phyloP scores from a whole-genome alignment of 2,888 invertebrate species.

The Fragum fragum region DNA sequence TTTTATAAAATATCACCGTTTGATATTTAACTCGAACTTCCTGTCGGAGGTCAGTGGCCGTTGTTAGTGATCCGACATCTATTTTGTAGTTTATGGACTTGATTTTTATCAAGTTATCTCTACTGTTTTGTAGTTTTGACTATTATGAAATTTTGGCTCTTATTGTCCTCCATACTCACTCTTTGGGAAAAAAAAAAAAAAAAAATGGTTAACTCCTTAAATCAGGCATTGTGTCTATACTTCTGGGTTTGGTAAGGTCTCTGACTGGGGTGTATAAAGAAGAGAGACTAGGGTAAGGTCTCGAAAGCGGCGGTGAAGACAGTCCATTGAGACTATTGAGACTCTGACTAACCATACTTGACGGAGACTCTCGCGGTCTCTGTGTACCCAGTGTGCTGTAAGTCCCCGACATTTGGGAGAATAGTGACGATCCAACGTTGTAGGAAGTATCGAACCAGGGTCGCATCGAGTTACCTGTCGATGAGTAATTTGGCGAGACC shows the following conservation, averaged over 20 bases:
- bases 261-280: conserved; percentile 71
- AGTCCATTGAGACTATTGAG: conserved; percentile 67
- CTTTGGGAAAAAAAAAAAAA: too few relatives aligned
- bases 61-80: too few relatives aligned
- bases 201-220: conserved; percentile 43
- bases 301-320: conserved; percentile 63
- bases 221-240: conserved; percentile 61
- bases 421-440: conserved; percentile 60
- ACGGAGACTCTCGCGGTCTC: conserved; percentile 63
- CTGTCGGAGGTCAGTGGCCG: too few relatives aligned
- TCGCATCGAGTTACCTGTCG: conserved; percentile 63
- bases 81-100: too few relatives aligned
- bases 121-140: too few relatives aligned
- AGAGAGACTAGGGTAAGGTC: conserved; percentile 71
- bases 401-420: conserved; percentile 64
- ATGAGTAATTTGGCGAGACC: conserved; percentile 62
- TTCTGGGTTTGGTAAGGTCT: conserved; percentile 61
- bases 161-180: too few relatives aligned
- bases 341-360: conserved; percentile 65
- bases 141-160: too few relatives aligned
- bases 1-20: too few relatives aligned
- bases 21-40: too few relatives aligned
- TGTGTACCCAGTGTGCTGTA: conserved; percentile 61
- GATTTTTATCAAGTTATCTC: too few relatives aligned
- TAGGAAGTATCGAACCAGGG: conserved; percentile 61